phyloP scores from a whole-genome alignment of 2,113 vertebrate genomes.

The Solea senegalensis region DNA sequence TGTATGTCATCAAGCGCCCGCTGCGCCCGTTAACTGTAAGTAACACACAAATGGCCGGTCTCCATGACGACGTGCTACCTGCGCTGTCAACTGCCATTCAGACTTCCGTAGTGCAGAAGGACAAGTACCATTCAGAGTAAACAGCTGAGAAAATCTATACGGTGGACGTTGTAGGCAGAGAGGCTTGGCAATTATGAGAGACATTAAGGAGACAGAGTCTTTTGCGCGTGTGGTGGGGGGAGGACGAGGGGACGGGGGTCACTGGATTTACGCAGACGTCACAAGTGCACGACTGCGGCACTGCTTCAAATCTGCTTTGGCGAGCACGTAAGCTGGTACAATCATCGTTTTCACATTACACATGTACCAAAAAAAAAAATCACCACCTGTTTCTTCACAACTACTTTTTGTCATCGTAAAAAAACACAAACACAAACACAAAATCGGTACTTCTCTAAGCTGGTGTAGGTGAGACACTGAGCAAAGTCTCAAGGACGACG shows the following conservation, averaged over 20 bases:
- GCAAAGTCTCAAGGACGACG: not conserved
- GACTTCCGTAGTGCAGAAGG: slow-evolving; percentile 30
- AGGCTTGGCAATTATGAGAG: slow-evolving; percentile 25
- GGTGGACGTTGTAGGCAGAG: slow-evolving; percentile 23
- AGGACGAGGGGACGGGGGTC: not conserved
- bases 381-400: no score
- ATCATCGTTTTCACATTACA: slow-evolving; percentile 37
- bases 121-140: slow-evolving; percentile 45
- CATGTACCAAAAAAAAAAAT: slow-evolving; percentile 29
- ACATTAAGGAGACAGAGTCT: not conserved
- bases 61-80: slow-evolving; percentile 63
- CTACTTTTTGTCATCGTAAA: no score
- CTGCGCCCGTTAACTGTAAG: slow-evolving; percentile 45
- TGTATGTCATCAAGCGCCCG: slow-evolving; percentile 24
- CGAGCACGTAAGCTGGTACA: slow-evolving; percentile 47
- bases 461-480: slow-evolving; percentile 58
- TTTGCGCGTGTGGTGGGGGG: not conserved
- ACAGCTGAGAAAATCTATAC: slow-evolving; percentile 35
- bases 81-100: slow-evolving; percentile 38
- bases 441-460: slow-evolving; percentile 39
- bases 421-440: slow-evolving; percentile 21
- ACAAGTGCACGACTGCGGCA: slow-evolving; percentile 8
- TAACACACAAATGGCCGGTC: slow-evolving; percentile 54
- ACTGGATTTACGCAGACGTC: slow-evolving; percentile 19
- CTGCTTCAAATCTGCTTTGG: slow-evolving; percentile 40